A percentile compares a stretch with the other conserved stretches of the same genome.
phyloP scores from a whole-genome alignment of 1,140 invertebrate species.

The Hydropsyche tenuis region DNA sequence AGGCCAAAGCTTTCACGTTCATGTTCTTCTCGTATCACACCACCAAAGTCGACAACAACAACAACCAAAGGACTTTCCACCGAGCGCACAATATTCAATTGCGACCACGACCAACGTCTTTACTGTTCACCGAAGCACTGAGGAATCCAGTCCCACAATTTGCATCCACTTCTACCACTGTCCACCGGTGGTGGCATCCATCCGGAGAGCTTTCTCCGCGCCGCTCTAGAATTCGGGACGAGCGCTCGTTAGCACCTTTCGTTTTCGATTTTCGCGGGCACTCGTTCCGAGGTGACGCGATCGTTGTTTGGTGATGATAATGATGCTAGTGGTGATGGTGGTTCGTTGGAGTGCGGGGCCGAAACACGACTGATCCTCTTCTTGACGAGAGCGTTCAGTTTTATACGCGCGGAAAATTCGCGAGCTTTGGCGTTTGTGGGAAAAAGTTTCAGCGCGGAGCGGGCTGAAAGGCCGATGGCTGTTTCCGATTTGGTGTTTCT shows the following conservation, averaged over 20 bases:
- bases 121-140: slow-evolving; percentile 20
- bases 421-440: not conserved
- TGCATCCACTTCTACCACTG: slow-evolving; percentile 18
- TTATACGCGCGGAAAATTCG: slow-evolving; percentile 21
- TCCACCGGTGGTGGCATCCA: not conserved
- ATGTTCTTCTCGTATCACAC: not conserved
- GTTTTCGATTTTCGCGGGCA: not conserved
- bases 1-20: slow-evolving; percentile 22
- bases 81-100: too few species aligned
- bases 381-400: not conserved
- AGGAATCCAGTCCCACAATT: slow-evolving; percentile 36
- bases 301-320: too few species aligned
- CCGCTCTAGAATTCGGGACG: slow-evolving; percentile 13
- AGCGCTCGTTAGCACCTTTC: slow-evolving; percentile 35
- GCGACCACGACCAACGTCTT: not conserved
- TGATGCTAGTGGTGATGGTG: not conserved
- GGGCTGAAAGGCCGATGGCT: too few species aligned
- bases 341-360: not conserved
- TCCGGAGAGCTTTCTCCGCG: slow-evolving; percentile 12
- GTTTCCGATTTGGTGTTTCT: too few species aligned
- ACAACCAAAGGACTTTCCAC: too few species aligned
- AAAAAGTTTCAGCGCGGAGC: slow-evolving; percentile 1
- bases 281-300: not conserved
- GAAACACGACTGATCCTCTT: slow-evolving; percentile 16
- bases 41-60: too few species aligned